Base-by-base conservation (phyloP, 2,888 invertebrate genomes). In the Hypomecis punctinalis region DNA sequence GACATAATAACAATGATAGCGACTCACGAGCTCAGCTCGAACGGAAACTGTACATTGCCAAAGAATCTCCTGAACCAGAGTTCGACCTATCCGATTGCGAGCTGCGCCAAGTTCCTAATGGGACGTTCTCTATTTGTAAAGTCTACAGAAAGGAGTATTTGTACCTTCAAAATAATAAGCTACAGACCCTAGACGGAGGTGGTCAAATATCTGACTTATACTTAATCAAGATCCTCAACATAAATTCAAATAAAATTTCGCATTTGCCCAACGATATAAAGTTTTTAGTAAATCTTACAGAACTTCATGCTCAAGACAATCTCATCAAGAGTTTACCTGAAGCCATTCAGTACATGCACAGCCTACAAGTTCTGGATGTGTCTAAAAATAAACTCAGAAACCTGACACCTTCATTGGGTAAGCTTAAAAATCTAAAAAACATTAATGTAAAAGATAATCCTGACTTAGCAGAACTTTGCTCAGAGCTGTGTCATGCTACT, bases 21-120 rank as follows among this genome's bases (percentile, higher is more conserved):
- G 87, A 90, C 47, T 73, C 77, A 48, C 83, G 85, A 69, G 83
- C 88, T 48, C 84, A 77, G 70, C 70, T 93, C 42, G 91, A 93
- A 70, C 83, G 93, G 66, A 93, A 93, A 79, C 72, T 93, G 58
- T 93, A 93, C 70, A 78, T 93, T 66, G 94, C 94, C 11, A 92
- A 91, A 74, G 97, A 97, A 88, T 96, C 95, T 71, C 97, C 97
- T 39, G 97, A 97, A 83, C 95, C 96, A 60, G 93, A 95, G 66
- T 97, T 97, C 86, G 97, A 97, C 86, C 85, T 97, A 67, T 96
- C 97, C 5, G 96, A 96, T 71, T 97, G 97, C 86, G 95, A 95
- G 79, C 88, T 97, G 63, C 94, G 94, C 74, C 94, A 90, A 78
- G 95, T 97, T 59, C 97, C 97, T 45, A 92, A 95, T 66, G 97